A percentile compares a stretch with the other conserved stretches of the same genome.
These are phyloP conservation scores for Tenthredo scrophulariae DNA, from an alignment of 2,888 invertebrate genomes.

Conservation along the genomic window DNA sequence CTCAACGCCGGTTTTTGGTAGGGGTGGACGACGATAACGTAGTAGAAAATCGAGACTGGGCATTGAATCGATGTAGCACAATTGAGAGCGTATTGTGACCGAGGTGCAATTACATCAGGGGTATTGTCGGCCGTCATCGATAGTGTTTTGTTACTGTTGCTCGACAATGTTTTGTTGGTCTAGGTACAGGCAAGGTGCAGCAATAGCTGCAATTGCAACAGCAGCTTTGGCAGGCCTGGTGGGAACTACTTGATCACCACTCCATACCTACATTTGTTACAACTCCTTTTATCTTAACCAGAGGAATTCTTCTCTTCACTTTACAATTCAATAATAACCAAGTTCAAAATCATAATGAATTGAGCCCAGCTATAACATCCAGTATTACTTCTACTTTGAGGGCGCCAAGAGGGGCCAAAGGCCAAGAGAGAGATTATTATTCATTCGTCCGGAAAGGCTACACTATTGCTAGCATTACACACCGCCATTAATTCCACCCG, in stretches of 20 bases:
- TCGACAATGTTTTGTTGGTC: conserved; percentile 56
- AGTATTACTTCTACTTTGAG: conserved; percentile 3
- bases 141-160: conserved; percentile 76
- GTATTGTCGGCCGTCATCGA: conserved; percentile 68
- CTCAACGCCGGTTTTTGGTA: conserved; percentile 59
- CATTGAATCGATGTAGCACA: conserved; percentile 74
- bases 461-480: conserved; percentile 68
- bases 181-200: conserved; percentile 68
- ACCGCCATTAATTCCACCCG: conserved; percentile 8
- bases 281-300: conserved; percentile 67
- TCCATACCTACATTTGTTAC: conserved; percentile 59
- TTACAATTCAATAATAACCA: neutral
- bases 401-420: conserved; percentile 40
- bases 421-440: conserved; percentile 68
- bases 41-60: conserved; percentile 27
- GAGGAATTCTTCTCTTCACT: conserved; percentile 68
- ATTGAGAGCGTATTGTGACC: conserved; percentile 72
- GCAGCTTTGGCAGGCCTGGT: conserved; percentile 63
- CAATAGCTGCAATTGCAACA: conserved; percentile 7
- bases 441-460: conserved; percentile 76
- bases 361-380: neutral
- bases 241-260: conserved; percentile 76
- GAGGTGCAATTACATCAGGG: conserved; percentile 70
- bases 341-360: conserved; percentile 23
- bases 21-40: conserved; percentile 58